Conservation (phyloP, 2,113 vertebrate genomes). For the Globicephala melas region DNA sequence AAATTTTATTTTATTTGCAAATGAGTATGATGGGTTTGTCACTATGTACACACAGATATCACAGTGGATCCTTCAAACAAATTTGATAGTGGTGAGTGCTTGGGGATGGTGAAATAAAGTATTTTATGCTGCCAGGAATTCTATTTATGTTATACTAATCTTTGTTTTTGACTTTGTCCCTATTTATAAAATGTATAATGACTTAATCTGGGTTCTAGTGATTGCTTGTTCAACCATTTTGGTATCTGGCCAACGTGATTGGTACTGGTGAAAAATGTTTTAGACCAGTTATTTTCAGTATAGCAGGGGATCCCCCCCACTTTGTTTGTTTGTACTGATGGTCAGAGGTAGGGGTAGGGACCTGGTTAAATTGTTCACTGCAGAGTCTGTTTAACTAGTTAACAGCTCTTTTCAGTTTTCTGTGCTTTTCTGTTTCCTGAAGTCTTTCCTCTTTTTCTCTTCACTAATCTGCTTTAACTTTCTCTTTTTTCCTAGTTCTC, state of each 20-base stretch:
- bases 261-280: constrained; percentile 37
- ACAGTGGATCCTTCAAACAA: constrained; percentile 37
- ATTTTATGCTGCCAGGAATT: background rate
- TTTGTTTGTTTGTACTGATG: background rate
- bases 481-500: constrained; percentile 85
- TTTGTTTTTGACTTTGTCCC: background rate
- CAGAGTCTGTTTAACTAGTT: background rate
- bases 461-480: constrained; percentile 77
- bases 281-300: constrained; percentile 17
- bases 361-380: background rate
- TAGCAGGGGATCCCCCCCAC: background rate
- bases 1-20: constrained; percentile 59
- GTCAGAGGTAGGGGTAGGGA: background rate
- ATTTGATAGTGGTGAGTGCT: background rate
- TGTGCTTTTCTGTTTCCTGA: constrained; percentile 39
- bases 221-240: constrained; percentile 27
- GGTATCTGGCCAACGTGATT: constrained; percentile 19
- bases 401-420: constrained; percentile 47
- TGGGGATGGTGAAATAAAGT: background rate
- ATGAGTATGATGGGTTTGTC: background rate
- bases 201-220: background rate
- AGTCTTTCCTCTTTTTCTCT: constrained; percentile 50
- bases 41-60: constrained; percentile 44
- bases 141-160: background rate
- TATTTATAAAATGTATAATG: background rate